These are phyloP conservation scores for Ataeniobius toweri DNA, from an alignment of 2,797 vertebrate species.

Conservation along the genomic window DNA sequence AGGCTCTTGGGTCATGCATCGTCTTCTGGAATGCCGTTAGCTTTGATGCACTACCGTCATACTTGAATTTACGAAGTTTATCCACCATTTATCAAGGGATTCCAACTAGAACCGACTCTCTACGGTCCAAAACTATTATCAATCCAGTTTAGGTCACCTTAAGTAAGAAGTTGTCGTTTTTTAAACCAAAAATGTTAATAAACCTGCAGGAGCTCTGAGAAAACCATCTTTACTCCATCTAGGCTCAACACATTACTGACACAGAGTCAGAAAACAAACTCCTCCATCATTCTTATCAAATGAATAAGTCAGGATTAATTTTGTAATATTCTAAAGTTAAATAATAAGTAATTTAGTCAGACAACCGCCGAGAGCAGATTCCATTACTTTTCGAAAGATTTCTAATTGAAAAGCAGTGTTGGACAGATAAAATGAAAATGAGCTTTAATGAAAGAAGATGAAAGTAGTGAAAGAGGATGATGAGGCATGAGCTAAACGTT, in stretches of 20 bases:
- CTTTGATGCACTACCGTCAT: neutral
- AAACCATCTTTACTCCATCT: neutral
- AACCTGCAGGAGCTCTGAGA: neutral
- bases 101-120: neutral
- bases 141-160: neutral
- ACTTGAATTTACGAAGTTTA: neutral
- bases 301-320: neutral
- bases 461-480: neutral
- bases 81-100: neutral
- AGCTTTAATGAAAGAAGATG: constrained; percentile 14
- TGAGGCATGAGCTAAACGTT: constrained; percentile 5
- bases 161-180: neutral
- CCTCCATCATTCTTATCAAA: neutral
- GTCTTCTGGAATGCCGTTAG: neutral
- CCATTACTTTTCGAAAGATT: constrained; percentile 4
- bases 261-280: neutral
- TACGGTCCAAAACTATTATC: neutral
- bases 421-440: constrained; percentile 19
- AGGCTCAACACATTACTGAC: neutral
- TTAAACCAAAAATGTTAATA: neutral
- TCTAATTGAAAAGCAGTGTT: constrained; percentile 37
- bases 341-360: constrained; percentile 4
- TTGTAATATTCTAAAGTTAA: neutral
- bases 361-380: constrained; percentile 20
- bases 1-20: neutral